phyloP scores from a whole-genome alignment of 2,888 invertebrate genomes.

The Agrilus biguttatus region DNA sequence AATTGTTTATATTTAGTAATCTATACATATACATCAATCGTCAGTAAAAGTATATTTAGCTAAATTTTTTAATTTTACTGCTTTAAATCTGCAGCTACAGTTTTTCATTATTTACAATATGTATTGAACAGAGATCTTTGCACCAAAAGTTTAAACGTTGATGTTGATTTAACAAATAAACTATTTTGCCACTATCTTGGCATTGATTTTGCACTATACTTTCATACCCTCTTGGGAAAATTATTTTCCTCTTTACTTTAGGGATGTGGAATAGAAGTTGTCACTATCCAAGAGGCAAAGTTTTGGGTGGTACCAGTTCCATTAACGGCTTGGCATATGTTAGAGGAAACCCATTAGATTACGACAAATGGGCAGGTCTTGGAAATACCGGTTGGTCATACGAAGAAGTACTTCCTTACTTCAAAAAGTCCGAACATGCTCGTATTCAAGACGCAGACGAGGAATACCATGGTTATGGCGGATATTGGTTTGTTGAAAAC shows the following conservation, averaged over 20 bases:
- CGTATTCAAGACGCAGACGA: conserved; percentile 37
- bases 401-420: conserved; percentile 22
- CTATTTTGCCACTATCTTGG: no score
- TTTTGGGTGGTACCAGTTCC: conserved; percentile 12
- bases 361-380: conserved; percentile 10
- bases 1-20: no score
- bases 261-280: conserved; percentile 12
- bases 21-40: no score
- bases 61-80: no score
- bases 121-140: no score
- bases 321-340: conserved; percentile 13
- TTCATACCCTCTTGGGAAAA: background rate
- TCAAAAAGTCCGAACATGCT: conserved; percentile 19
- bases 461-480: conserved; percentile 47
- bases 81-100: no score
- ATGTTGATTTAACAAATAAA: no score
- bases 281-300: conserved; percentile 11
- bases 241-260: conserved; percentile 2
- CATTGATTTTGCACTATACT: no score
- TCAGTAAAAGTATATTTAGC: no score
- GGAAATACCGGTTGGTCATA: conserved; percentile 32
- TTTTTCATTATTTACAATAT: no score
- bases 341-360: conserved; percentile 12
- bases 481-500: conserved; percentile 51
- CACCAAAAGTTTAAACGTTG: no score